Evolutionary conservation across 2,113 vertebrate species (phyloP), one percentile per base, ranked within the genome.

Genomic region (Eptatretus burgeri): DNA sequence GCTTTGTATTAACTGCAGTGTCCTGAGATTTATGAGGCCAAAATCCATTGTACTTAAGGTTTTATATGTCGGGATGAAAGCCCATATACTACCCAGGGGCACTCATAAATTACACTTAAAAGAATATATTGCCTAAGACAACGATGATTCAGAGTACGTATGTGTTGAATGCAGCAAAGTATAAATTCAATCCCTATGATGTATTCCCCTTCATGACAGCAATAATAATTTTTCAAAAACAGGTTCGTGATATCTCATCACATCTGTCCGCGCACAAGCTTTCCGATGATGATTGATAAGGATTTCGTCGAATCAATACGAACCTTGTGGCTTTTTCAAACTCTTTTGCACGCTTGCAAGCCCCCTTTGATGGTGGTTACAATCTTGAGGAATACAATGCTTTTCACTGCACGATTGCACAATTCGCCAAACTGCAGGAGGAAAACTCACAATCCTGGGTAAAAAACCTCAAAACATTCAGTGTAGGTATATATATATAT

Each of bases 31-130:
- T 60, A 60, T 20, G 56, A 20, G n/a, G 11, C 56, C n/a, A n/a
- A 60, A 60, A 60, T 60, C 20, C 56, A 20, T 20, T 60, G 56
- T 60, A 60, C 56, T 60, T 60, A 60, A 60, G 56, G n/a, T 60
- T 60, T 60, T 60, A 60, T 60, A 20, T 17, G n/a, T 60, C 20
- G 56, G 56, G 56, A 60, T 60, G 56, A 60, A 60, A 20, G n/a
- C 56, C 56, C 56, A 60, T 20, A 60, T 60, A 60, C 56, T 60
- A 20, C 20, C n/a, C 12, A 60, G 56, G 56, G 56, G 56, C 56
- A 60, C 56, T 60, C 56, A 60, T 60, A 60, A 60, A 60, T 60
- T 60, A 60, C 56, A 60, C 56, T 60, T 60, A 60, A 60, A 60
- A 13, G 56, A 60, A 60, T 60, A 60, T 60, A 60, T 60, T 60